Evolutionary conservation across 1,140 invertebrate species (phyloP).

Genomic region (Nebria ingens): DNA sequence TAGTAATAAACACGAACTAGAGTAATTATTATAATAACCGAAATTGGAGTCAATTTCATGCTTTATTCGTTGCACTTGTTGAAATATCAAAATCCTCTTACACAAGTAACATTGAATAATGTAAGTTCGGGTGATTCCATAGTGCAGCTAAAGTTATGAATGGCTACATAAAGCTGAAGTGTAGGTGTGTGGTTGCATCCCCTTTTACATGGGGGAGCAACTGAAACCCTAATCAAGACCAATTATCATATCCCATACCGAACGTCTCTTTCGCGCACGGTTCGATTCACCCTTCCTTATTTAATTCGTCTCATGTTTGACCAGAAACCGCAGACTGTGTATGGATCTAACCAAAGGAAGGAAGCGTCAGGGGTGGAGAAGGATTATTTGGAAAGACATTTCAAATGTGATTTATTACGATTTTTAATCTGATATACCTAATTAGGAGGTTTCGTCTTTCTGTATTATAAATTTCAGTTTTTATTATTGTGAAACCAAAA

Average conservation of each 20-base stretch:
- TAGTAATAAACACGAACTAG: too few species aligned
- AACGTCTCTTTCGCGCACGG: neutral
- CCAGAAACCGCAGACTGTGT: neutral
- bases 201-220: too few species aligned
- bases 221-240: slow-evolving; percentile 5
- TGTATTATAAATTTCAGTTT: too few species aligned
- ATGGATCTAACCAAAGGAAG: neutral
- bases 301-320: slow-evolving; percentile 1
- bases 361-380: neutral
- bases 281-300: slow-evolving; percentile 4
- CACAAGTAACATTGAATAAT: neutral
- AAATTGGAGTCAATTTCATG: too few species aligned
- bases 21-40: too few species aligned
- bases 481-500: too few species aligned
- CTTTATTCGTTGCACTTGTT: neutral
- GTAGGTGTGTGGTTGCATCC: neutral
- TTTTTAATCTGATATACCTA: neutral
- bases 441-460: neutral
- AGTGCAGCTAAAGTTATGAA: neutral
- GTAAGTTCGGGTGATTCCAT: too few species aligned
- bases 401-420: neutral
- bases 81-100: slow-evolving; percentile 7
- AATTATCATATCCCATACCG: slow-evolving; percentile 5
- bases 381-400: neutral
- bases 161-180: neutral